A percentile compares a stretch with the other conserved stretches of the same genome.
These are phyloP conservation scores for Tychaedon coryphoeus DNA, from an alignment of 2,113 vertebrate genomes.

Conservation along the genomic window DNA sequence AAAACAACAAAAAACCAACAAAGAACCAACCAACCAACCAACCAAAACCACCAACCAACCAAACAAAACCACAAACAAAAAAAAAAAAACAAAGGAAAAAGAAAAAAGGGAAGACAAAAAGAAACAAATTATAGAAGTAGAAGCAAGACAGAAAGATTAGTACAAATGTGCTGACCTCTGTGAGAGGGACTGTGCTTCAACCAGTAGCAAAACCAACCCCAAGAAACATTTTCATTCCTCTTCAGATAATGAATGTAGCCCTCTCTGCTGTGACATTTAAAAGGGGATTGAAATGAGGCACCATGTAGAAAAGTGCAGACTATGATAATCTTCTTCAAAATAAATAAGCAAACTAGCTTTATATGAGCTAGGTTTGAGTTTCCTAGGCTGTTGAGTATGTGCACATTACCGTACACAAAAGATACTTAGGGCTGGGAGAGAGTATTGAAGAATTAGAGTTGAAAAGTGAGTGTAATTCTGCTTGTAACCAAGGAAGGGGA, in stretches of 20 bases:
- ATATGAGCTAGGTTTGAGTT: background rate
- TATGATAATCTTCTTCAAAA: background rate
- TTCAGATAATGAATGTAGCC: background rate
- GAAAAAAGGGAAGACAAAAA: background rate
- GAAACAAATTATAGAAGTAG: background rate
- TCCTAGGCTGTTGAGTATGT: background rate
- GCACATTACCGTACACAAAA: background rate
- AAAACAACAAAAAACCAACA: rapidly evolving
- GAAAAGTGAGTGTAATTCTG: background rate
- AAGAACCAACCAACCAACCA: rapidly evolving
- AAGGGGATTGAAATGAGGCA: background rate
- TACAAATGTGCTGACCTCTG: background rate
- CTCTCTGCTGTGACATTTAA: background rate
- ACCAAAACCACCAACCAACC: background rate
- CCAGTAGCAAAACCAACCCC: background rate
- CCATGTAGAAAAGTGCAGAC: background rate
- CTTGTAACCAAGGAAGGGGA: background rate
- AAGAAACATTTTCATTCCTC: background rate
- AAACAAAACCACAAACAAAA: background rate
- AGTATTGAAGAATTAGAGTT: background rate
- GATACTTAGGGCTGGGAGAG: background rate
- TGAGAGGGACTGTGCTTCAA: background rate
- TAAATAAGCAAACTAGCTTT: background rate
- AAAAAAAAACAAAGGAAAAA: too few species aligned
- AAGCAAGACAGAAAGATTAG: background rate